Conservation (phyloP, 2,888 invertebrate species). For the Tetragonula carbonaria region DNA sequence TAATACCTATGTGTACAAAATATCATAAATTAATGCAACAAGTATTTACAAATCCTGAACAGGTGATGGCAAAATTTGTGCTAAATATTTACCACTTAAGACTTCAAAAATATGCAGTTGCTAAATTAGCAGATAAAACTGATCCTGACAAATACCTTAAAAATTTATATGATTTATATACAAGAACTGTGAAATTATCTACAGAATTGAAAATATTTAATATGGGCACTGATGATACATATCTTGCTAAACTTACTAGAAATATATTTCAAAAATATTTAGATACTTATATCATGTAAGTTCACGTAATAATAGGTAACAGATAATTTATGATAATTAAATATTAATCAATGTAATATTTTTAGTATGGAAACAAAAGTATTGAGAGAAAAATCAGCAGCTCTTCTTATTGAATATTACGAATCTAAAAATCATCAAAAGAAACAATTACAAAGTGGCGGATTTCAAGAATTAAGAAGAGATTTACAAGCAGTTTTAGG, state of each 20-base stretch:
- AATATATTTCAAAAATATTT: constrained; percentile 93
- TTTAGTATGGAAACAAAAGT: constrained; percentile 89
- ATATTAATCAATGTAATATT: constrained; percentile 53
- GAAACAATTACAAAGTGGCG: constrained; percentile 94
- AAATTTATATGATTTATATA: constrained; percentile 95
- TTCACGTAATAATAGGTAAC: constrained; percentile 35
- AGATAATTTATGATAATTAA: not conserved
- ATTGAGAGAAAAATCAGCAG: constrained; percentile 91
- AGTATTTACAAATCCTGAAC: constrained; percentile 97
- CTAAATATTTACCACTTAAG: constrained; percentile 97
- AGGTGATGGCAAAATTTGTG: constrained; percentile 99
- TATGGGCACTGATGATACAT: constrained; percentile 91
- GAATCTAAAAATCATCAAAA: constrained; percentile 97
- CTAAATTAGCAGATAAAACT: constrained; percentile 91
- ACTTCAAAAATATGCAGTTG: constrained; percentile 93
- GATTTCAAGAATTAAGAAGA: constrained; percentile 96
- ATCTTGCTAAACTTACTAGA: constrained; percentile 90
- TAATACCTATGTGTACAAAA: constrained; percentile 94
- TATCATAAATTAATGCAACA: constrained; percentile 93
- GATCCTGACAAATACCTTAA: constrained; percentile 95
- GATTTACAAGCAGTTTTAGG: constrained; percentile 97
- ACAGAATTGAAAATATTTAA: constrained; percentile 90
- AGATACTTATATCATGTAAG: constrained; percentile 90
- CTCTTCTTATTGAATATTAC: constrained; percentile 93
- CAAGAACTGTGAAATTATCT: constrained; percentile 91